Base-by-base conservation (phyloP, 2,797 vertebrate genomes). In the Austrolebias charrua region DNA sequence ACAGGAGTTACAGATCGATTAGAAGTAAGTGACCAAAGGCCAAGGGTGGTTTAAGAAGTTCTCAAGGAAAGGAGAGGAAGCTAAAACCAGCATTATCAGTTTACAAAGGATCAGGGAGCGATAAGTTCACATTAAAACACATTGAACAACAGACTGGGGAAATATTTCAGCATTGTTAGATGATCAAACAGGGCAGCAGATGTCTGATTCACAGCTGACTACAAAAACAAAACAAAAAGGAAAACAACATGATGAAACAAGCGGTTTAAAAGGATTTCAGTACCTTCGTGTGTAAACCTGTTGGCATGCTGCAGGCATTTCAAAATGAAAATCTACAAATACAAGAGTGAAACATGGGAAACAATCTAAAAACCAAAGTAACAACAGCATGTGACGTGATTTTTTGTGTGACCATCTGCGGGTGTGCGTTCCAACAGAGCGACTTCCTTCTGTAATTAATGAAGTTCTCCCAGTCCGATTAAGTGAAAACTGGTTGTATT, bases 371-470 rank as follows among this genome's bases (percentile, higher is more conserved):
- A 44, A 69, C 48, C 58, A 62, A 63, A 68, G 65, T 28, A 71
- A 71, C 1, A 72, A 61, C 8, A 63, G 68, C 16, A 73, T 63
- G 6, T 29, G 59, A 42, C 24, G 24, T 49, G 52, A 5, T 7
- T 73, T 60, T 45, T 63, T 55, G n/a, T 6, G 35, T 73, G 78
- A 44, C 80, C 86, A 86, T 78, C 71, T 87, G 78, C 66, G 24
- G 69, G 33, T 9, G 6, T 69, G 75, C 46, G 66, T 84, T 86
- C 24, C 66, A 73, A 42, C 46, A 51, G 55, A 79, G 62, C 67
- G 84, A 76, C 68, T 78, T 89, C 72, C 70, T 86, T 38, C 81
- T 73, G 87, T 89, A 89, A 91, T 89, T 90, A 91, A 91, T 82
- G 72, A 73, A 74, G 67, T 69, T 78, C 81, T 86, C 89, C 38